Percentiles rank a stretch among this genome's conserved stretches.
These are phyloP conservation scores for Antrozous pallidus DNA, from an alignment of 2,797 vertebrate species.

Conservation along the genomic window DNA sequence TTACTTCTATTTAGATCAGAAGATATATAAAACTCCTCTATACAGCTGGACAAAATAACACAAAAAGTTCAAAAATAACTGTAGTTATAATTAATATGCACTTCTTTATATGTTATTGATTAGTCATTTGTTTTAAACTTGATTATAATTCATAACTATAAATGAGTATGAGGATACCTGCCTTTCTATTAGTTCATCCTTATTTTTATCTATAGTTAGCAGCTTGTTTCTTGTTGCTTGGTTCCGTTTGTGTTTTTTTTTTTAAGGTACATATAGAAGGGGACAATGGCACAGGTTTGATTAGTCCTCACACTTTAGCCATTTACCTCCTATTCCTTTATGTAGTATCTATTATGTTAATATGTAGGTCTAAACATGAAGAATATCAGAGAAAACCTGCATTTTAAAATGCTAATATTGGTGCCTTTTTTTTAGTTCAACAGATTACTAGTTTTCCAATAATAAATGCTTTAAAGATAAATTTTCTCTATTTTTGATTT, in stretches of 20 bases:
- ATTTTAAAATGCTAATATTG: slow-evolving; percentile 21
- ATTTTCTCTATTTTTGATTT: not conserved
- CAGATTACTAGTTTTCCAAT: not conserved
- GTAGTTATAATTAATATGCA: not conserved
- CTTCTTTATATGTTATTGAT: not conserved
- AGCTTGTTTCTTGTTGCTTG: not conserved
- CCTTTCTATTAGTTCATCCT: not conserved
- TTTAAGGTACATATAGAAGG: not conserved
- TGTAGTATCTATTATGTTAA: not conserved
- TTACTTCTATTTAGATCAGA: not conserved
- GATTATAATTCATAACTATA: not conserved
- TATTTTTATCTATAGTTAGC: not conserved
- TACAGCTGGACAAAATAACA: not conserved
- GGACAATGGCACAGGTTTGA: not conserved
- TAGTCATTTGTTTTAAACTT: not conserved
- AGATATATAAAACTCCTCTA: not conserved
- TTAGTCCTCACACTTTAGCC: not conserved
- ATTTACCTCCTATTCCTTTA: not conserved
- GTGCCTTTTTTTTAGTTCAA: not conserved
- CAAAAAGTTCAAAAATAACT: not conserved
- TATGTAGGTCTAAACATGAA: not conserved
- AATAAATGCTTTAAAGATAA: slow-evolving; percentile 11
- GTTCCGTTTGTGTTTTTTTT: not conserved
- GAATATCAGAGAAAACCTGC: not conserved
- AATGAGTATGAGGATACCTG: not conserved